These are phyloP conservation scores for Germaria angustata DNA, from an alignment of 2,888 invertebrate species.

Conservation along the genomic window DNA sequence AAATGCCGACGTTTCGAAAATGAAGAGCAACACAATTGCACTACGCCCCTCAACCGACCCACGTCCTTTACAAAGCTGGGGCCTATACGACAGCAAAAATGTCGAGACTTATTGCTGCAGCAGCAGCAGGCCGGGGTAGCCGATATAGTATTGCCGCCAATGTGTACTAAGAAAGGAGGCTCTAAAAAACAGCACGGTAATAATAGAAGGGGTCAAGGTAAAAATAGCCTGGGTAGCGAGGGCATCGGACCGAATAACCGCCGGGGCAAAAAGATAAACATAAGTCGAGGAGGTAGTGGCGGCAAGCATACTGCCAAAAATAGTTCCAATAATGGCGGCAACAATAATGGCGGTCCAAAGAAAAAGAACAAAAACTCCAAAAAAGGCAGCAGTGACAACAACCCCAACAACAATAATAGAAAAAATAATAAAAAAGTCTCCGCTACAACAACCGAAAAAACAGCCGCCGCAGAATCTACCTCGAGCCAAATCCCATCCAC, in stretches of 20 bases:
- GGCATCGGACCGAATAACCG: slow-evolving; percentile 60
- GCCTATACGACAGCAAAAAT: slow-evolving; percentile 62
- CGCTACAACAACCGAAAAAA: slow-evolving; percentile 61
- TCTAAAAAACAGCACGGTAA: slow-evolving; percentile 67
- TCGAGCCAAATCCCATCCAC: slow-evolving; percentile 53
- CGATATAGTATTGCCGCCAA: slow-evolving; percentile 54
- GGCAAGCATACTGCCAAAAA: slow-evolving; percentile 51
- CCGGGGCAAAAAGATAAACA: slow-evolving; percentile 69
- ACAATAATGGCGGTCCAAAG: slow-evolving; percentile 64
- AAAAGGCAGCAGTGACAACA: slow-evolving; percentile 53
- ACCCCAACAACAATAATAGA: slow-evolving; percentile 40
- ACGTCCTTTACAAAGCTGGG: slow-evolving; percentile 61
- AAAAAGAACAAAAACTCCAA: slow-evolving; percentile 69
- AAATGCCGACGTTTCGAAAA: slow-evolving; percentile 76
- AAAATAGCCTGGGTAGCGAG: slow-evolving; percentile 53
- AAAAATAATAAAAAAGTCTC: slow-evolving; percentile 54
- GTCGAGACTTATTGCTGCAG: slow-evolving; percentile 62
- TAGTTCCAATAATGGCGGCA: slow-evolving; percentile 57
- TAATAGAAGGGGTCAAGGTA: slow-evolving; percentile 56
- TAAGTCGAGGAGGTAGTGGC: slow-evolving; percentile 68
- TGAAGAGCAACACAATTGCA: slow-evolving; percentile 77
- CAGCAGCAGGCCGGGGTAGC: slow-evolving; percentile 63
- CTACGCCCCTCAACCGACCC: slow-evolving; percentile 67
- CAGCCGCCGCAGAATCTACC: slow-evolving; percentile 47
- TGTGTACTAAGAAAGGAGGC: slow-evolving; percentile 66